Evolutionary conservation across 64 coral and sea anemone genomes (phyloP).

Genomic region (Hydrozoanthus tunicans): DNA sequence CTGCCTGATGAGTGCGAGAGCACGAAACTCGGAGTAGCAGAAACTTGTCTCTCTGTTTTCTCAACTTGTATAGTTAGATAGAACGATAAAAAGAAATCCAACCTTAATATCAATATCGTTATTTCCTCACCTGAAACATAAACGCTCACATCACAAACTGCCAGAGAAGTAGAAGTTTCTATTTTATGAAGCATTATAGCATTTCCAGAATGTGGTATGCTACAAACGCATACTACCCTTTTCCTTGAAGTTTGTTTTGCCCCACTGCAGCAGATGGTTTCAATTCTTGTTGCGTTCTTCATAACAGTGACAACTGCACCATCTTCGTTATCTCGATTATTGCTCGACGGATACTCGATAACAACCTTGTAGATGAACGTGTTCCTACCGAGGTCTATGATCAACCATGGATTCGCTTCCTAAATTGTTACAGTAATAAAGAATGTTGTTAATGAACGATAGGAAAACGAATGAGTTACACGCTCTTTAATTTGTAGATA

Average conservation of each 20-base stretch:
- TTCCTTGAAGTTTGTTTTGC: neutral
- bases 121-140: slow-evolving; percentile 6
- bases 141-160: slow-evolving; percentile 7
- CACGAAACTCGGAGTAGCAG: too few relatives aligned
- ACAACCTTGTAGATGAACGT: slow-evolving; percentile 10
- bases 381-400: neutral
- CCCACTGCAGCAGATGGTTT: neutral
- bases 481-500: too few relatives aligned
- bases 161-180: neutral
- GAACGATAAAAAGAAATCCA: neutral
- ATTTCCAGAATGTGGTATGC: neutral
- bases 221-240: neutral
- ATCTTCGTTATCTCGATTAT: neutral
- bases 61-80: too few relatives aligned
- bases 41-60: too few relatives aligned
- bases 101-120: neutral
- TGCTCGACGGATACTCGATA: neutral
- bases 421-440: neutral
- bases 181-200: neutral
- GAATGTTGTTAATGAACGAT: neutral
- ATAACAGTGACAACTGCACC: neutral
- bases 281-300: neutral
- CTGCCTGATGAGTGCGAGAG: too few relatives aligned
- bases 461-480: too few relatives aligned
- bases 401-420: slow-evolving; percentile 17